Conservation (phyloP, 2,888 invertebrate genomes). For the Xanthia icteritia region DNA sequence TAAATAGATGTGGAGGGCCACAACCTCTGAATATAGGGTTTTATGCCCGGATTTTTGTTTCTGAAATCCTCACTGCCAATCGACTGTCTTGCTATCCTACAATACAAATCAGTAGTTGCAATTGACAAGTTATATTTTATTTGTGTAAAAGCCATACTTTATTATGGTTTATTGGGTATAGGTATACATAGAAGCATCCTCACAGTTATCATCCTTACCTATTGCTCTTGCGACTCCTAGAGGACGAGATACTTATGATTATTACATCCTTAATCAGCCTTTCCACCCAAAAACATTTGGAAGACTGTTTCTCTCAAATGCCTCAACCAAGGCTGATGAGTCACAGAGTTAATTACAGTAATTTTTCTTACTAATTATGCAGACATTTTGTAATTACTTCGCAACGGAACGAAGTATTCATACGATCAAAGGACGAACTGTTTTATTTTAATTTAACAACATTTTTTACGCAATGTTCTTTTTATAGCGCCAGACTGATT, state of each 20-base stretch:
- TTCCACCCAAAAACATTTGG: neutral
- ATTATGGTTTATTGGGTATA: too few species aligned
- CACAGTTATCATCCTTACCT: too few species aligned
- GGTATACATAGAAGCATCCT: too few species aligned
- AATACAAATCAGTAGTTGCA: neutral
- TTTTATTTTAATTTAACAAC: slow-evolving; percentile 19
- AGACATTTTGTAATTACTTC: slow-evolving; percentile 71
- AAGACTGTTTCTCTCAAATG: slow-evolving; percentile 50
- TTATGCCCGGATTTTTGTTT: neutral
- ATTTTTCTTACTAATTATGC: slow-evolving; percentile 78
- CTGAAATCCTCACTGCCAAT: neutral
- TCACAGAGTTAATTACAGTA: slow-evolving; percentile 74
- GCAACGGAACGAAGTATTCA: slow-evolving; percentile 56
- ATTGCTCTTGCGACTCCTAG: too few species aligned
- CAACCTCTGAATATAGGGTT: neutral
- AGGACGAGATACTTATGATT: too few species aligned
- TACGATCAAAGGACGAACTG: slow-evolving; percentile 40
- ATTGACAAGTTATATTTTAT: neutral
- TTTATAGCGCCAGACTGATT: slow-evolving; percentile 14
- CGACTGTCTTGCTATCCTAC: neutral
- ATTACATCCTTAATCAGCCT: too few species aligned
- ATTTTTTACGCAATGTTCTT: slow-evolving; percentile 30
- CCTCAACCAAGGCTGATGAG: slow-evolving; percentile 70
- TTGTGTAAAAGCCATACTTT: too few species aligned
- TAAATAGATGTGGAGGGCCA: neutral